phyloP scores from a whole-genome alignment of 2,113 vertebrate genomes.

The Hiodon tergisus region DNA sequence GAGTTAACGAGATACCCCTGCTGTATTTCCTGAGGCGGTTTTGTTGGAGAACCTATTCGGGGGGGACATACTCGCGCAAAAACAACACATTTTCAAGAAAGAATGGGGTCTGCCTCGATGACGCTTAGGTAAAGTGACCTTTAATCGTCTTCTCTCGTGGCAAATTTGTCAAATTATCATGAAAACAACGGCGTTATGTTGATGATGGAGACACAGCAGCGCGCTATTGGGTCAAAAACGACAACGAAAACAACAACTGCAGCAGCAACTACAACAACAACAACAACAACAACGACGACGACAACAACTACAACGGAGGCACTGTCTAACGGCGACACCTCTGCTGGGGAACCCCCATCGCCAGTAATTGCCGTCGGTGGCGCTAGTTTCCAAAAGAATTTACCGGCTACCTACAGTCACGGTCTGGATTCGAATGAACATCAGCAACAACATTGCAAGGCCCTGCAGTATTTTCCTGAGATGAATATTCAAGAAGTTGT shows the following conservation, averaged over 20 bases:
- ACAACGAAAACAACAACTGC: slow-evolving; percentile 4
- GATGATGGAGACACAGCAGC: slow-evolving; percentile 38
- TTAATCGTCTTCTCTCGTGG: slow-evolving; percentile 49
- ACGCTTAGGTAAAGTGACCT: slow-evolving; percentile 46
- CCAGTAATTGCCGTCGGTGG: slow-evolving; percentile 36
- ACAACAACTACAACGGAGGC: slow-evolving; percentile 7
- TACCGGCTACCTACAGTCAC: slow-evolving; percentile 32
- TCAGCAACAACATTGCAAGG: slow-evolving; percentile 37
- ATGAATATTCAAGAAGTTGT: slow-evolving; percentile 34
- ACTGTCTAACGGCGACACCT: slow-evolving; percentile 26
- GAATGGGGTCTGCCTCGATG: slow-evolving; percentile 39
- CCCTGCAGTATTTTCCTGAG: slow-evolving; percentile 35
- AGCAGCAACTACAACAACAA: neutral
- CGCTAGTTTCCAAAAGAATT: slow-evolving; percentile 39
- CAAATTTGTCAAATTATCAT: slow-evolving; percentile 44
- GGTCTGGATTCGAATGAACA: slow-evolving; percentile 32
- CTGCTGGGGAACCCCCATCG: slow-evolving; percentile 28
- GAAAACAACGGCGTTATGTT: slow-evolving; percentile 39
- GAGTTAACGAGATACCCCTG: neutral
- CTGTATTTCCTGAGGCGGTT: neutral
- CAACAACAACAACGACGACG: neutral
- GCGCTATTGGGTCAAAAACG: slow-evolving; percentile 35
- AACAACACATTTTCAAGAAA: slow-evolving; percentile 19
- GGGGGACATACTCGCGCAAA: slow-evolving; percentile 17
- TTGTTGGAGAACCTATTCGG: neutral